Evolutionary conservation across 2,797 vertebrate genomes (phyloP), one percentile per base, ranked within the genome.

Genomic region (Catamblyrhynchus diadema): DNA sequence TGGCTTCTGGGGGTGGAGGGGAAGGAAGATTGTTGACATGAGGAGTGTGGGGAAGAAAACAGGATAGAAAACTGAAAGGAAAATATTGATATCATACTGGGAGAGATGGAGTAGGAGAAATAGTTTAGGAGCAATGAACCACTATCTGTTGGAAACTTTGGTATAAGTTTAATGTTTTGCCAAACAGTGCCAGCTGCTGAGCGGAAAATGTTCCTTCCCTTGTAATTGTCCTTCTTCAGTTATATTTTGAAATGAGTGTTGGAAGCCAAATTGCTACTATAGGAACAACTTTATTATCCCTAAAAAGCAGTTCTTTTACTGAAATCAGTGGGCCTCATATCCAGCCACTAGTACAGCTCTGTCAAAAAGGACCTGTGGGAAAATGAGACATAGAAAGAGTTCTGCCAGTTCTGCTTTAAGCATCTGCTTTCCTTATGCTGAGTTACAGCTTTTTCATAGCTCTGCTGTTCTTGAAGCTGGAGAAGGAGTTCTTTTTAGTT

Each of bases 221-320:
- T 86, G 27, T 51, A 50, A 81, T 67, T 4, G 9, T 75, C 45
- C 44, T 86, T 78, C 73, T 65, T 79, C 42, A 74, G 69, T 90
- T 88, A 11, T 27, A 37, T 61, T 82, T 92, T 85, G 61, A 75
- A 91, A 79, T 56, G 23, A 66, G 18, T 50, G 13, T 72, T 80
- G 48, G 67, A 86, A 77, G 84, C 71, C 86, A 88, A 64, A 92
- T 92, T 75, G 60, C 83, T 71, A 2, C 64, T 88, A 2, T 48
- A 73, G 64, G 59, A 88, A 89, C 74, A 92, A 70, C 81, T 90
- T 90, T 71, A 57, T 93, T 82, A 73, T 80, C 69, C 65, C 25
- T 81, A 37, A 92, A 90, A 93, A 78, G 66, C 42, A 50, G 11
- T 69, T 88, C 25, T 92, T 88, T 74, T 81, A 37, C 73, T 95